Evolutionary conservation across 2,113 vertebrate species (phyloP).

Genomic region (Paramisgurnus dabryanus): DNA sequence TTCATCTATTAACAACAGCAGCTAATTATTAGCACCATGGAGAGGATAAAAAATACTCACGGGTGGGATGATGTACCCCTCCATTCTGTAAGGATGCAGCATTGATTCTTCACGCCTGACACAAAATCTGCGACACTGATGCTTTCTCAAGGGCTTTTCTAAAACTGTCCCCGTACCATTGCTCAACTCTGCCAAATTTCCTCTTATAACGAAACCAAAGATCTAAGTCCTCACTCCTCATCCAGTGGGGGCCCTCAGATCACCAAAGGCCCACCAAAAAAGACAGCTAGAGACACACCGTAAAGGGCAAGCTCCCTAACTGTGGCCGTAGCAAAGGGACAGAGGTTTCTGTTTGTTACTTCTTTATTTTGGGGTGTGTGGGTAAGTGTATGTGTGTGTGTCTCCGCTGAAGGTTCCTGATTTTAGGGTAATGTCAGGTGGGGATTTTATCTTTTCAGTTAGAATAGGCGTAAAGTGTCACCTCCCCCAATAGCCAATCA

Average conservation of each 20-base stretch:
- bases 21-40: not conserved
- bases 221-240: slow-evolving; percentile 44
- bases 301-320: slow-evolving; percentile 31
- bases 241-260: slow-evolving; percentile 32
- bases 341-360: slow-evolving; percentile 55
- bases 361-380: slow-evolving; percentile 57
- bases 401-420: slow-evolving; percentile 55
- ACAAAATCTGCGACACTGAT: slow-evolving; percentile 64
- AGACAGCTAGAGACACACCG: slow-evolving; percentile 17
- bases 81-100: slow-evolving; percentile 82
- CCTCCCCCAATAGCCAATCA: slow-evolving; percentile 71
- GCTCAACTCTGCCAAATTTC: slow-evolving; percentile 81
- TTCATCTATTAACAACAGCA: not conserved
- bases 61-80: slow-evolving; percentile 79
- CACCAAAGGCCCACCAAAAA: slow-evolving; percentile 45
- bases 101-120: slow-evolving; percentile 72
- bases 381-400: slow-evolving; percentile 35
- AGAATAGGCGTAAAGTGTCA: slow-evolving; percentile 70
- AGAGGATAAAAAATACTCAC: slow-evolving; percentile 70
- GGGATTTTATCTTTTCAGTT: slow-evolving; percentile 66
- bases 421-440: slow-evolving; percentile 58
- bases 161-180: slow-evolving; percentile 79
- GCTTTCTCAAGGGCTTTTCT: slow-evolving; percentile 73
- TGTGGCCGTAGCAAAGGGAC: slow-evolving; percentile 38
- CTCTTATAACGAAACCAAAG: slow-evolving; percentile 73